Percentiles rank a stretch among this genome's conserved stretches.
Evolutionary conservation across 2,797 vertebrate species (phyloP).

Genomic region (Rhinella marina): DNA sequence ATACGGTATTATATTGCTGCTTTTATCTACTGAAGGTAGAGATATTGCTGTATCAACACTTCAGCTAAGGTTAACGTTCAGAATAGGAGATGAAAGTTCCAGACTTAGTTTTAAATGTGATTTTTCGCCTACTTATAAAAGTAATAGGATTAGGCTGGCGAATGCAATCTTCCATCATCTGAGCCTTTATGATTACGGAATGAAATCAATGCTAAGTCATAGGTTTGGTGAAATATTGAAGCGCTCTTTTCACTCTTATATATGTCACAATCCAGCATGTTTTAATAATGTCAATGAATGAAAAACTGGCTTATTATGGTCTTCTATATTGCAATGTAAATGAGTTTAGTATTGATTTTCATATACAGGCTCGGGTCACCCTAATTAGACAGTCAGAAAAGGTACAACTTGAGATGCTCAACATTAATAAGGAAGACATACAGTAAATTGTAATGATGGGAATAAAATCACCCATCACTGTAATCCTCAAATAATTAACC

Average conservation of each 20-base stretch:
- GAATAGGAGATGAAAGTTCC: slow-evolving; percentile 73
- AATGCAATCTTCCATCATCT: slow-evolving; percentile 81
- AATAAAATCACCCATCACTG: slow-evolving; percentile 75
- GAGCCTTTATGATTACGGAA: slow-evolving; percentile 79
- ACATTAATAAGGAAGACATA: slow-evolving; percentile 72
- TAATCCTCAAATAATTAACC: slow-evolving; percentile 71
- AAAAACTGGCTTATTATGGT: slow-evolving; percentile 76
- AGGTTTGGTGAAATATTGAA: slow-evolving; percentile 81
- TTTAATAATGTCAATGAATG: slow-evolving; percentile 80
- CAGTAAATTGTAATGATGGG: slow-evolving; percentile 71
- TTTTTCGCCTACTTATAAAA: slow-evolving; percentile 72
- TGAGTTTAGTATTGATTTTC: slow-evolving; percentile 79
- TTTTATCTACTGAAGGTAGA: background rate
- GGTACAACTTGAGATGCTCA: slow-evolving; percentile 69
- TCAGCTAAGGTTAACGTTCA: slow-evolving; percentile 62
- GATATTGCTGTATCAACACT: slow-evolving; percentile 12
- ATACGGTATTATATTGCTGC: background rate
- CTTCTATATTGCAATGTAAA: slow-evolving; percentile 71
- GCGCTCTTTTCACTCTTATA: slow-evolving; percentile 75
- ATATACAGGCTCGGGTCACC: slow-evolving; percentile 72
- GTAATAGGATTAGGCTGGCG: slow-evolving; percentile 73
- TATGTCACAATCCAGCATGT: slow-evolving; percentile 78
- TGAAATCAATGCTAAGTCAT: slow-evolving; percentile 81
- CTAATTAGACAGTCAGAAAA: slow-evolving; percentile 72
- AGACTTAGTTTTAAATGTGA: slow-evolving; percentile 75